Base-by-base conservation (phyloP, 1,140 invertebrate genomes). In the Cydia amplana region DNA sequence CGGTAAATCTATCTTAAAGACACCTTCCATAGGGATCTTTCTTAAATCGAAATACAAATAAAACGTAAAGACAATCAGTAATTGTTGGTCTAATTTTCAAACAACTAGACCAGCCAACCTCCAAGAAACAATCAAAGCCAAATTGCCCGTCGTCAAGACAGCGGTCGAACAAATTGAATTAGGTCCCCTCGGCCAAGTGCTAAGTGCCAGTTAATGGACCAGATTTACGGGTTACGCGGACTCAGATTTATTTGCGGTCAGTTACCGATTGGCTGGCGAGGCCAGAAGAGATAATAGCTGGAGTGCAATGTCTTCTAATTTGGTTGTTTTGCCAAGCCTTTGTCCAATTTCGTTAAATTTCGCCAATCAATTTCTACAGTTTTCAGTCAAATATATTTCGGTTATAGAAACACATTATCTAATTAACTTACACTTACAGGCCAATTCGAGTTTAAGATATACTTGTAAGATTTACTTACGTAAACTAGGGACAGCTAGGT, bases 121-220 rank as follows among this genome's bases (percentile, higher is more conserved):
- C 55, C 55, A 60, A 60, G 55, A 60, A 60, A 60, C 55, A 60
- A 60, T 60, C 55, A 60, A 60, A 60, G 55, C 55, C 55, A 23
- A 60, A 60, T 60, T 60, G 23, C 20, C 55, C 20, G 55, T 60
- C 20, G 18, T 23, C 18, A 60, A 60, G 55, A 60, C 55, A 60
- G 55, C 55, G 55, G 55, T 60, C 55, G 55, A 60, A 60, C 55
- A 60, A 60, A 60, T 60, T 23, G 20, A 60, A 60, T 60, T 23
- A 60, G 55, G 55, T 60, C 55, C 55, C 55, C 55, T 23, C 20
- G 55, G 55, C 55, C 55, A 60, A 60, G 55, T 60, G 55, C 55
- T 60, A 60, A 60, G 55, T 60, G 55, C 55, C 55, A 23, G 55
- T 23, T 60, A 23, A 60, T 60, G 55, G 55, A 60, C 16, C 55